Evolutionary conservation across 1,140 invertebrate genomes (phyloP), one percentile per base, ranked within the genome.

Genomic region (Drosophila quadrilineata): DNA sequence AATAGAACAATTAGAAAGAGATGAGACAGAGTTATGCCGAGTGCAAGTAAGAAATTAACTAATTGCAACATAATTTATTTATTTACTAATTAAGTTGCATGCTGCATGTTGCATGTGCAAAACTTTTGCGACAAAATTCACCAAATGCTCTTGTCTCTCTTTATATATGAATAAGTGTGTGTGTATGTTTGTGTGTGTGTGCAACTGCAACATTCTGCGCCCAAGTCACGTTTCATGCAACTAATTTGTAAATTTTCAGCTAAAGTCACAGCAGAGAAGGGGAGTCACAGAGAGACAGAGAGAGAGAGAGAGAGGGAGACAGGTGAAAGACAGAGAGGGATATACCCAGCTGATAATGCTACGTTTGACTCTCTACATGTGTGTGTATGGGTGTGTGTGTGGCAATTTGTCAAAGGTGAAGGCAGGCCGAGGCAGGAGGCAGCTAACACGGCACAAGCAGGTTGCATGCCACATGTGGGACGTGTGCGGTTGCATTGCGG

Each of bases 231-330:
- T 85, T 85, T 85, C 65, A 54, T 57, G 74, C 79, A 84, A 84
- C 77, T 84, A 84, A 84, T 84, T 84, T 84, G 79, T 84, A 84
- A 84, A 84, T 84, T 85, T 77, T 77, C 65, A 53, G 58, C 74
- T 29, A 54, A 54, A 54, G 52, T 54, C 52, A 54, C 28, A 36
- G 35, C 22, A 33, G 26, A 21, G 65, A 54, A 49, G 57, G 43
- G 62, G 71, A 26, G 49, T 36, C 53, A 52, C 6, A 14, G 10
- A 43, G 29, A 45, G n/a, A 10, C 14, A 35, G 12, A 38, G 12
- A 36, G 35, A 24, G 26, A n/a, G n/a, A n/a, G 58, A 49, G 57
- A 66, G 73, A 62, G 43, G 62, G 71, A 26, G 49, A 36, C 53
- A 52, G 8, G 14, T 22, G 10, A 43, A 35, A 45, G n/a, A 10